phyloP scores from a whole-genome alignment of 2,113 vertebrate species.

The Hippocampus mohnikei region DNA sequence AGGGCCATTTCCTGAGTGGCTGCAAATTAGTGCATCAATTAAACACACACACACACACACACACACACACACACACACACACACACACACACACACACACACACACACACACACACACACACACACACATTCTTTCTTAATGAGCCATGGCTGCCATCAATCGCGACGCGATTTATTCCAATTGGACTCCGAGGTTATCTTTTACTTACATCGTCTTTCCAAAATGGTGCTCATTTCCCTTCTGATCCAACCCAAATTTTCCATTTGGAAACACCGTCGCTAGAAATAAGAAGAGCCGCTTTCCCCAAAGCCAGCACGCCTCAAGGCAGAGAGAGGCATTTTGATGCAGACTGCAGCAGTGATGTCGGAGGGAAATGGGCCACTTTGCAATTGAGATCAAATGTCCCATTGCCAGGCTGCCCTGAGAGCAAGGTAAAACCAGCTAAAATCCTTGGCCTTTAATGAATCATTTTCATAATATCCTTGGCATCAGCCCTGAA shows the following conservation, averaged over 20 bases:
- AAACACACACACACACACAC: slow-evolving; percentile 49
- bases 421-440: slow-evolving; percentile 57
- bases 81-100: slow-evolving; percentile 57
- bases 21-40: slow-evolving; percentile 64
- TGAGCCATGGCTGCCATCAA: slow-evolving; percentile 63
- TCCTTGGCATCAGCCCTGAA: slow-evolving; percentile 58
- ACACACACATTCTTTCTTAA: slow-evolving; percentile 56
- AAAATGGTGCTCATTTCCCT: slow-evolving; percentile 61
- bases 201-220: slow-evolving; percentile 49
- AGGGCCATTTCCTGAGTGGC: slow-evolving; percentile 69
- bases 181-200: slow-evolving; percentile 62
- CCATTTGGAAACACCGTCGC: slow-evolving; percentile 59
- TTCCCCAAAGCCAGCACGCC: slow-evolving; percentile 44
- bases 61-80: slow-evolving; percentile 57
- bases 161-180: slow-evolving; percentile 61
- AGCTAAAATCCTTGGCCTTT: slow-evolving; percentile 59
- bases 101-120: slow-evolving; percentile 53
- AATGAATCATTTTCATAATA: slow-evolving; percentile 72
- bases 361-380: slow-evolving; percentile 58
- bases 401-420: slow-evolving; percentile 58
- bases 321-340: slow-evolving; percentile 47
- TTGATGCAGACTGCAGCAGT: slow-evolving; percentile 49
- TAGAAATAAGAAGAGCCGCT: slow-evolving; percentile 61
- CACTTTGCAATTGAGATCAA: slow-evolving; percentile 64
- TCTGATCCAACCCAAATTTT: slow-evolving; percentile 54